Conservation (phyloP, 1,140 invertebrate species). For the Cephus cinctus region DNA sequence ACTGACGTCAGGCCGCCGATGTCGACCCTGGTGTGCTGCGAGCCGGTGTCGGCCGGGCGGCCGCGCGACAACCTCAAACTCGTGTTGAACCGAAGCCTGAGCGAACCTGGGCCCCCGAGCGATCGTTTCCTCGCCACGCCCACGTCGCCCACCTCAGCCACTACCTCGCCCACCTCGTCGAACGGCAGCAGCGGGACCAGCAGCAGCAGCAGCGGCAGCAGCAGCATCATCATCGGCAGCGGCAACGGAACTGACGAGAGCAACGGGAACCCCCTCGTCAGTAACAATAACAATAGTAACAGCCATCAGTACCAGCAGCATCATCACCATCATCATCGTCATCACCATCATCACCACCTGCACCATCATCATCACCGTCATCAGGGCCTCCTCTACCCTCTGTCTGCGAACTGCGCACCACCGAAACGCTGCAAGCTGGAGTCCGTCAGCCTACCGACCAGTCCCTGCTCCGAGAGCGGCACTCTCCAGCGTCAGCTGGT, state of each 20-base stretch:
- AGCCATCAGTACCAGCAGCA: constrained; percentile 15
- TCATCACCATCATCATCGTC: constrained; percentile 6
- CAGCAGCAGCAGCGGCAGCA: neutral
- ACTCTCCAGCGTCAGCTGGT: constrained; percentile 57
- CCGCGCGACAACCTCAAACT: constrained; percentile 61
- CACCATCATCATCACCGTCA: constrained; percentile 27
- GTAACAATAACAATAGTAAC: constrained; percentile 1
- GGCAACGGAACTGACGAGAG: neutral
- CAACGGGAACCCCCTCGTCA: neutral
- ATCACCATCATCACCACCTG: constrained; percentile 26
- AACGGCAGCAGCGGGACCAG: constrained; percentile 10
- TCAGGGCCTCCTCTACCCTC: constrained; percentile 18
- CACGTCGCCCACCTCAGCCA: constrained; percentile 25
- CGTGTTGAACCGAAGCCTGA: constrained; percentile 61
- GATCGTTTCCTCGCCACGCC: constrained; percentile 22
- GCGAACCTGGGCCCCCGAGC: constrained; percentile 59
- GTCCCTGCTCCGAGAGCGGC: constrained; percentile 59
- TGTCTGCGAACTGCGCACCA: constrained; percentile 19
- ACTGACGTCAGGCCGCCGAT: constrained; percentile 38
- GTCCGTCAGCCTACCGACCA: constrained; percentile 58
- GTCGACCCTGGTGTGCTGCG: constrained; percentile 56
- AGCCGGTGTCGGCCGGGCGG: constrained; percentile 51
- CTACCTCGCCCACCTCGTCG: constrained; percentile 22
- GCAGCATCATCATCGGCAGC: too few species aligned
- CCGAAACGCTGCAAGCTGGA: constrained; percentile 63